Conservation (phyloP, 2,797 vertebrate genomes). For the Sebastes elongatus region DNA sequence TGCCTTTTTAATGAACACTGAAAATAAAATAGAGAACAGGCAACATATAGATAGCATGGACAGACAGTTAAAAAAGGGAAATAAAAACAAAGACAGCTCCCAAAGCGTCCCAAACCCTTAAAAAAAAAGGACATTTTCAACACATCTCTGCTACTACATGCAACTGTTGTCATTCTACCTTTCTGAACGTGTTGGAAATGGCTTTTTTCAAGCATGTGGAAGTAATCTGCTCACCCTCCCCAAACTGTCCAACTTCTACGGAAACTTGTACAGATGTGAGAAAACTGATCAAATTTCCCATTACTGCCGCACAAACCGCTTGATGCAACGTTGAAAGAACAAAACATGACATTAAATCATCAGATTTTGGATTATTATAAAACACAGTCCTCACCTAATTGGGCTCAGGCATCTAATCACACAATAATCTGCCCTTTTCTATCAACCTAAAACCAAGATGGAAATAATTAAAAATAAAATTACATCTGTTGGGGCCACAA, state of each 20-base stretch:
- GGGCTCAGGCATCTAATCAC: neutral
- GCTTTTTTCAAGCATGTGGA: conserved; percentile 23
- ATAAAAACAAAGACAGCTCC: conserved; percentile 3
- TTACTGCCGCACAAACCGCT: neutral
- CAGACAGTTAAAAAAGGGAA: conserved; percentile 37
- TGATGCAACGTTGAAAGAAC: neutral
- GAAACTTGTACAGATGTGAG: no score
- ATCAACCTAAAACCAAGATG: neutral
- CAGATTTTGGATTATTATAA: neutral
- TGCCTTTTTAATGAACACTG: conserved; percentile 41
- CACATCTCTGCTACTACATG: conserved; percentile 26
- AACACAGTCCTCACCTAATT: neutral
- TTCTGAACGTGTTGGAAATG: conserved; percentile 38
- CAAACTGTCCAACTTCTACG: conserved; percentile 10
- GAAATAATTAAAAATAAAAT: neutral
- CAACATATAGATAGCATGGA: conserved; percentile 55
- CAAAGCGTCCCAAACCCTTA: conserved; percentile 20
- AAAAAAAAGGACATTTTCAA: conserved; percentile 32
- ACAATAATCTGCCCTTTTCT: neutral
- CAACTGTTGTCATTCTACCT: neutral
- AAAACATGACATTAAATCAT: neutral
- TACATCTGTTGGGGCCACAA: neutral
- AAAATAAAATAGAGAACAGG: conserved; percentile 55
- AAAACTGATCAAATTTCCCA: neutral
- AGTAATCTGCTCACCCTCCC: conserved; percentile 41